Base-by-base conservation (phyloP, 2,797 vertebrate species). In the Hoplostethus atlanticus region DNA sequence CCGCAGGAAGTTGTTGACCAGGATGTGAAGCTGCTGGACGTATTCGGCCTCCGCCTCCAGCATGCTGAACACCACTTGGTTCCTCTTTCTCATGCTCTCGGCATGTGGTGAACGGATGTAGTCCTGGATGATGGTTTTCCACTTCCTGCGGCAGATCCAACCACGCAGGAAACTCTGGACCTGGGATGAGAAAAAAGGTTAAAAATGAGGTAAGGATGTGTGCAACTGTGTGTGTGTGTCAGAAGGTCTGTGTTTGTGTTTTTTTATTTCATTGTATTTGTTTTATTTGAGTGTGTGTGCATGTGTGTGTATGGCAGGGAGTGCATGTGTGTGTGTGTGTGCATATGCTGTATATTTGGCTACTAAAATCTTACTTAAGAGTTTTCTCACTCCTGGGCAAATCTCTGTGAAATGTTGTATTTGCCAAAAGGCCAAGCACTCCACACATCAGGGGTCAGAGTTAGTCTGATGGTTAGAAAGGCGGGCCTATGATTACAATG, bases 21-120 rank as follows among this genome's bases (percentile, higher is more conserved):
- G 93, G 85, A 99, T 97, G 92, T 99, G 97, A 59, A 99, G 96
- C 84, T 99, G 98, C 92, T 99, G 97, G 34, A 99, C 98, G 0
- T 99, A 99, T 86, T 99, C 98, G 0, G 98, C 97, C 90, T 99
- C 98, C 0, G 98, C 97, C 83, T 99, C 98, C 87, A 99, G 93
- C 98, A 99, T 99, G 93, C 97, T 98, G 82, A 99, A 99, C 69
- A 99, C 98, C 40, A 99, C 97, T 89, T 98, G 98, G 94, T 99
- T 99, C 83, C 98, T 94, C 92, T 97, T 99, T 81, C 98, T 95
- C 98, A 99, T 99, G 95, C 97, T 98, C 87, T 99, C 98, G 0
- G 98, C 98, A 0, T 99, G 98, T 0, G 98, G 98, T 0, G 98
- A 99, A 30, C 98, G 96, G 76, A 99, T 98, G 84, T 99, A 99